Conservation (phyloP, 2,888 invertebrate genomes). For the Syrphus vitripennis region DNA sequence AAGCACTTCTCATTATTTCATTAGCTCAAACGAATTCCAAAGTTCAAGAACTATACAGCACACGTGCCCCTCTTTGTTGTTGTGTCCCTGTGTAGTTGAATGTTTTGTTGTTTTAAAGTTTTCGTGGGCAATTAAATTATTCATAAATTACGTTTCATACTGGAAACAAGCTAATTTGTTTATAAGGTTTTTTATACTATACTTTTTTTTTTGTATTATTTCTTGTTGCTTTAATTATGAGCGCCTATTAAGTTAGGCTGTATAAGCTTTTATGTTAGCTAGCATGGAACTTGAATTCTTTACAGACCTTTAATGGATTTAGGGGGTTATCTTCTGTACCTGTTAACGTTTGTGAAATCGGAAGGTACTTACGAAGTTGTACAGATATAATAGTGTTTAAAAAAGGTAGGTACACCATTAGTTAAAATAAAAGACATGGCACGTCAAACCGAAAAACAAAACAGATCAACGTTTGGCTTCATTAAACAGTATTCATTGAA, state of each 20-base stretch:
- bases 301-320: neutral
- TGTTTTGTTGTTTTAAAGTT: neutral
- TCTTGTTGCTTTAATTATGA: neutral
- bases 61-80: no score
- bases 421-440: no score
- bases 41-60: neutral
- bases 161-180: neutral
- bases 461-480: no score
- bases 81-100: neutral
- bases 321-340: neutral
- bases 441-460: no score
- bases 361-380: no score
- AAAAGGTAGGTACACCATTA: no score
- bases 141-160: neutral
- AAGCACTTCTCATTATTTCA: neutral
- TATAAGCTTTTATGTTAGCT: constrained; percentile 26
- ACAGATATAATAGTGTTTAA: no score
- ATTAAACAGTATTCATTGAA: no score
- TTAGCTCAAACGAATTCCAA: neutral
- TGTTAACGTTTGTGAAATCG: neutral
- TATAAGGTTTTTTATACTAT: neutral
- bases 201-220: neutral
- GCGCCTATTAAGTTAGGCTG: constrained; percentile 12
- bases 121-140: neutral
- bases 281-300: neutral